Evolutionary conservation across 2,888 invertebrate genomes (phyloP).

Genomic region (Nomada fabriciana): DNA sequence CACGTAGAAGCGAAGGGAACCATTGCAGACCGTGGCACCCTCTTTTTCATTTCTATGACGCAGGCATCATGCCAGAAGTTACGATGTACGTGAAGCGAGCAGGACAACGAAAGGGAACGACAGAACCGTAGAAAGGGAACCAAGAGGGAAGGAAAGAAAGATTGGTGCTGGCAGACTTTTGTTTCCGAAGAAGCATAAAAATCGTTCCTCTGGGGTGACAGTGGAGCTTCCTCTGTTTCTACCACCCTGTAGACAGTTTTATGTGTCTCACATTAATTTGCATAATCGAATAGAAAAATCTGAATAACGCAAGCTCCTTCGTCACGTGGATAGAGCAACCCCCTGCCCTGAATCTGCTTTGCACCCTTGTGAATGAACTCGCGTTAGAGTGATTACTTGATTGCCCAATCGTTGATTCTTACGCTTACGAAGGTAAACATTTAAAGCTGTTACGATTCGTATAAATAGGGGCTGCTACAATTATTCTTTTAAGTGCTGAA

Average conservation of each 20-base stretch:
- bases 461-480: neutral
- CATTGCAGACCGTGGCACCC: conserved; percentile 30
- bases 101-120: conserved; percentile 38
- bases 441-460: neutral
- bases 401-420: conserved; percentile 47
- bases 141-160: conserved; percentile 64
- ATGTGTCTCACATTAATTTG: conserved; percentile 83
- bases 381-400: conserved; percentile 42
- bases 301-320: conserved; percentile 78
- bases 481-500: neutral
- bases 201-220: conserved; percentile 64
- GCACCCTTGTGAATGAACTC: conserved; percentile 12
- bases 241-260: conserved; percentile 79
- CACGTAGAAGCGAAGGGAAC: conserved; percentile 64
- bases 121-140: conserved; percentile 32
- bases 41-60: conserved; percentile 16
- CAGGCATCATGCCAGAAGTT: conserved; percentile 70
- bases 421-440: conserved; percentile 22
- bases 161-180: conserved; percentile 81
- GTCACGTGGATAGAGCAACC: conserved; percentile 42
- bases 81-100: conserved; percentile 53
- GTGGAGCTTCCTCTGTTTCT: neutral
- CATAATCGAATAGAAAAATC: conserved; percentile 83
- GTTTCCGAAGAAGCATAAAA: conserved; percentile 82
- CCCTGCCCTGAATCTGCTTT: conserved; percentile 12